These are phyloP conservation scores for Drosophila prostipennis DNA, from an alignment of 2,888 invertebrate genomes.

Conservation along the genomic window DNA sequence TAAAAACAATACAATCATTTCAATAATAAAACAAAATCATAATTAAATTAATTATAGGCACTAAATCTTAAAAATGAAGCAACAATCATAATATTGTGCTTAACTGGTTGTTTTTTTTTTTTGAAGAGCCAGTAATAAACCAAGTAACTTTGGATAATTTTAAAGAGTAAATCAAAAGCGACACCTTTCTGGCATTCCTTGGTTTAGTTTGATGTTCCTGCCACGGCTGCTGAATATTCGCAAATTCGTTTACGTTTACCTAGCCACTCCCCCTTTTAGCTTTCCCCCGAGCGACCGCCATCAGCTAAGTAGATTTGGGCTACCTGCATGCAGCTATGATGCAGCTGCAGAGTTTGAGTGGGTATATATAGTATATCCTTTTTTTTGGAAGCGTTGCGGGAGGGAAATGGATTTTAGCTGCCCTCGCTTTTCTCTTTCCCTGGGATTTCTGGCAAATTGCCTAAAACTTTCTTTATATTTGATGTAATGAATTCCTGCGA, in stretches of 20 bases:
- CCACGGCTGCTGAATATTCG: conserved; percentile 62
- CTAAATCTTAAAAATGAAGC: no score
- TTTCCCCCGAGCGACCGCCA: conserved; percentile 53
- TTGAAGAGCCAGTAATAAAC: no score
- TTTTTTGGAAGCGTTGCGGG: conserved; percentile 7
- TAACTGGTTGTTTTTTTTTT: no score
- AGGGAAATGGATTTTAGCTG: conserved; percentile 2
- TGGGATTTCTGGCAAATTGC: conserved; percentile 72
- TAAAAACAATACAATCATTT: no score
- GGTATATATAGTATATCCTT: conserved; percentile 1
- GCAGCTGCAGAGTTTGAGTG: conserved; percentile 62
- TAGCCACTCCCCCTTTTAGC: conserved; percentile 13
- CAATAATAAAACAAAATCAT: no score
- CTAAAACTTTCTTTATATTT: conserved; percentile 80
- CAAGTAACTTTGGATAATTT: background rate
- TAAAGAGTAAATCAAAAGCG: background rate
- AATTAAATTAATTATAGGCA: no score
- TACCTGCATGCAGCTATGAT: conserved; percentile 72
- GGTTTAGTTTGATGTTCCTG: conserved; percentile 47
- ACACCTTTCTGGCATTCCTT: conserved; percentile 10
- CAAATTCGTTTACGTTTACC: conserved; percentile 73
- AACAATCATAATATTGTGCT: no score
- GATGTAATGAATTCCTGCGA: conserved; percentile 75
- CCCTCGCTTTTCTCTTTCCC: conserved; percentile 10
- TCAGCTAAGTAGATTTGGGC: conserved; percentile 75